A percentile compares a stretch with the other conserved stretches of the same genome.
phyloP scores from a whole-genome alignment of 2,888 invertebrate genomes.

The Scotopteryx bipunctaria region DNA sequence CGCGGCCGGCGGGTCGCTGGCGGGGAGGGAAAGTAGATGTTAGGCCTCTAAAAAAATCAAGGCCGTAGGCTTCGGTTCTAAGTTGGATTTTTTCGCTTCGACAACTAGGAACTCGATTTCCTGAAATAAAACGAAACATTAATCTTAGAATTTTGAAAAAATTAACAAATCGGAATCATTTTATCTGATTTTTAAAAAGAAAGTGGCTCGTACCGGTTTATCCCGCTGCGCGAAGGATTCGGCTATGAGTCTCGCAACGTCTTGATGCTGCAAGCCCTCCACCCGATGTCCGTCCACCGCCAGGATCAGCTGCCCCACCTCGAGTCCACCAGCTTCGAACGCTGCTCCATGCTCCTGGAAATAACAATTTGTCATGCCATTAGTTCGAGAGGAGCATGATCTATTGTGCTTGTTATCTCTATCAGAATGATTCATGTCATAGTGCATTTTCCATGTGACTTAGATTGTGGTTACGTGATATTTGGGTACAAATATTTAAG shows the following conservation, averaged over 20 bases:
- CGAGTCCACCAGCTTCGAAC: constrained; percentile 94
- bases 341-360: constrained; percentile 96
- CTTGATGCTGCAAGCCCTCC: constrained; percentile 92
- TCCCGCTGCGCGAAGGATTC: constrained; percentile 96
- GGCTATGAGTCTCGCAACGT: constrained; percentile 95
- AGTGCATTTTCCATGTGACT: too few relatives aligned
- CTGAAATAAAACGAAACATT: constrained; percentile 70
- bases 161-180: too few relatives aligned
- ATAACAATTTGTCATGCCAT: constrained; percentile 3
- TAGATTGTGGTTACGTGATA: too few relatives aligned
- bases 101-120: constrained; percentile 97
- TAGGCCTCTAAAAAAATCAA: constrained; percentile 96
- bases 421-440: background rate
- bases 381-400: background rate
- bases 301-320: constrained; percentile 96
- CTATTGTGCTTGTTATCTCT: background rate
- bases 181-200: background rate
- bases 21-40: constrained; percentile 95
- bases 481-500: too few relatives aligned
- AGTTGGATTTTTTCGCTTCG: constrained; percentile 95
- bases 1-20: constrained; percentile 89
- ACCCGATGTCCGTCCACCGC: constrained; percentile 93
- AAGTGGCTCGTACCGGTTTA: constrained; percentile 76
- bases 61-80: constrained; percentile 95
- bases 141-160: too few relatives aligned